A percentile compares a stretch with the other conserved stretches of the same genome.
Conservation (phyloP, 2,888 invertebrate genomes). For the Lobophora halterata region DNA sequence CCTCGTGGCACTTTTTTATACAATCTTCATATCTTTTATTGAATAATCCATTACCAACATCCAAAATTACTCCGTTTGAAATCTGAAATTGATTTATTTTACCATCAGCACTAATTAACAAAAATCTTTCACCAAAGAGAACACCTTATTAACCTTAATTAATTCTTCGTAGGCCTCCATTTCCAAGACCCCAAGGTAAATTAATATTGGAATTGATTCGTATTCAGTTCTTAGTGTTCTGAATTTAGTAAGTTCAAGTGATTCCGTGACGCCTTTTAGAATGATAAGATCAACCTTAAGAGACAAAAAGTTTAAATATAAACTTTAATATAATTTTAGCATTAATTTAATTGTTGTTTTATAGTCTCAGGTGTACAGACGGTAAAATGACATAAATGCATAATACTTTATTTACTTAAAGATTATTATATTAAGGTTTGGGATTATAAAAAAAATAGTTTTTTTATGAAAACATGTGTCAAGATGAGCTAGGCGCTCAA, state of each 20-base stretch:
- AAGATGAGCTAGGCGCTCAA: too few relatives aligned
- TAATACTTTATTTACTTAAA: too few relatives aligned
- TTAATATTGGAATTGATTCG: slow-evolving; percentile 37
- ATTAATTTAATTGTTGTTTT: too few relatives aligned
- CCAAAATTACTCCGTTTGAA: slow-evolving; percentile 36
- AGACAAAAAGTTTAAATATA: slow-evolving; percentile 1
- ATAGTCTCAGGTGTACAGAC: too few relatives aligned
- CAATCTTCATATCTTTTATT: slow-evolving; percentile 12
- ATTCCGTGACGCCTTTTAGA: slow-evolving; percentile 37
- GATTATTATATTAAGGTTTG: too few relatives aligned
- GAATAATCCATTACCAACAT: slow-evolving; percentile 28
- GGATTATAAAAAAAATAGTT: too few relatives aligned
- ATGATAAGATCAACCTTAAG: slow-evolving; percentile 40
- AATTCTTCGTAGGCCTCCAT: slow-evolving; percentile 41
- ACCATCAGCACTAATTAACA: slow-evolving; percentile 26
- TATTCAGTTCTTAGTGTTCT: slow-evolving; percentile 9
- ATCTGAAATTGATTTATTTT: slow-evolving; percentile 42
- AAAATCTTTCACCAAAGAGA: slow-evolving; percentile 28
- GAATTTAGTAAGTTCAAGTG: slow-evolving; percentile 23
- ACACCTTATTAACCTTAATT: slow-evolving; percentile 43
- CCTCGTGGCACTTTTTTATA: slow-evolving; percentile 18
- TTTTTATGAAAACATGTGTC: too few relatives aligned
- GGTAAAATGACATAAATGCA: too few relatives aligned
- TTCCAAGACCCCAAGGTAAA: slow-evolving; percentile 35
- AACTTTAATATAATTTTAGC: too few relatives aligned